These are phyloP conservation scores for Cebidichthys violaceus DNA, from an alignment of 2,113 vertebrate genomes.

Conservation along the genomic window DNA sequence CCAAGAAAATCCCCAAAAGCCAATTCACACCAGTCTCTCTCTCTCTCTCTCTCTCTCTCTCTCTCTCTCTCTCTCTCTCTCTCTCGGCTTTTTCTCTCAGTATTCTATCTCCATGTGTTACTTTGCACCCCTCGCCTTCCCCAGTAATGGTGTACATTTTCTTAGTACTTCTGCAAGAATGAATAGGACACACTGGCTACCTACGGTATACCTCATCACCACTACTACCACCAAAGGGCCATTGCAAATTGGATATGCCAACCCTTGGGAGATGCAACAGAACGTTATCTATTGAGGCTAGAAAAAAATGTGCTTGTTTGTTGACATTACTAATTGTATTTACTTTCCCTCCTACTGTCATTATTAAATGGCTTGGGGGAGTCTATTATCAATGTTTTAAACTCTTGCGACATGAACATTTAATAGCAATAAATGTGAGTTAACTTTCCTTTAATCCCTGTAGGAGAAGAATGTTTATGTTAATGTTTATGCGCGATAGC, in stretches of 20 bases:
- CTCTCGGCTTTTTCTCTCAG: constrained; percentile 43
- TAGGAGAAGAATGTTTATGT: neutral
- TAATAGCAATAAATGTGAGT: constrained; percentile 20
- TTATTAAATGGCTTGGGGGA: constrained; percentile 47
- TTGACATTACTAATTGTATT: constrained; percentile 56
- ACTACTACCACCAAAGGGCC: constrained; percentile 18
- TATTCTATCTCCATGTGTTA: constrained; percentile 50
- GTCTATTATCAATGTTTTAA: constrained; percentile 19
- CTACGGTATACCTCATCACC: neutral
- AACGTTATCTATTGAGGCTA: constrained; percentile 28
- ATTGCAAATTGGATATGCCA: constrained; percentile 30
- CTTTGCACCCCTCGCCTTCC: constrained; percentile 43
- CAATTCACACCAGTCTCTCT: constrained; percentile 61
- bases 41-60: too few species aligned
- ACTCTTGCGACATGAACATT: constrained; percentile 8
- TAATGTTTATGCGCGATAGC: too few species aligned
- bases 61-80: constrained; percentile 43
- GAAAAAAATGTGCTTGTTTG: constrained; percentile 27
- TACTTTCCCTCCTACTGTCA: constrained; percentile 24
- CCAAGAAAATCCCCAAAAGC: constrained; percentile 65
- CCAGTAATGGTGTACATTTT: constrained; percentile 35
- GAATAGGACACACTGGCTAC: constrained; percentile 17
- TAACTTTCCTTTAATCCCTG: constrained; percentile 8
- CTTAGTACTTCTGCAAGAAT: constrained; percentile 9
- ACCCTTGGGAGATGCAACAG: constrained; percentile 18